Percentiles rank a stretch among this genome's conserved stretches.
Evolutionary conservation across 2,113 vertebrate genomes (phyloP).

Genomic region (Eleginops maclovinus): DNA sequence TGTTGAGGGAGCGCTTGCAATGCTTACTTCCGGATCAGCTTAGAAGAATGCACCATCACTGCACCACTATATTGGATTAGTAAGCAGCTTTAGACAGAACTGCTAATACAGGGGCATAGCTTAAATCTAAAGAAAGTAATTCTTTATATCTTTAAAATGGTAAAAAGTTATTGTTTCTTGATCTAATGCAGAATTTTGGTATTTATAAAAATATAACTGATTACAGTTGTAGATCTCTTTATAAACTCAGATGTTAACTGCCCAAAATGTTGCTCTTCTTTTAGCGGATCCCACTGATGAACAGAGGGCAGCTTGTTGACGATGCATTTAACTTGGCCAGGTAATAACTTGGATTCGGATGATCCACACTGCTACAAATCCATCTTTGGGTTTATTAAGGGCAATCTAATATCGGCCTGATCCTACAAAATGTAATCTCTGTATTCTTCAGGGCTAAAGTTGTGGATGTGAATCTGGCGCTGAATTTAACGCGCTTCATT

Average conservation of each 20-base stretch:
- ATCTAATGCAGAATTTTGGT: neutral
- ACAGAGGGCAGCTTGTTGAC: conserved; percentile 90
- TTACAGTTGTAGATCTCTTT: neutral
- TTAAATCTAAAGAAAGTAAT: neutral
- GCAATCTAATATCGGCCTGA: neutral
- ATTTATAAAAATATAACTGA: no score
- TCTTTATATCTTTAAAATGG: neutral
- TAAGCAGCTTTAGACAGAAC: neutral
- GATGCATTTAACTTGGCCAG: conserved; percentile 92
- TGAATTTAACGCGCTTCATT: conserved; percentile 89
- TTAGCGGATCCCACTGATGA: conserved; percentile 89
- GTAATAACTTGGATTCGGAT: conserved; percentile 51
- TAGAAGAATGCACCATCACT: no score
- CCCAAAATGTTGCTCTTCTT: conserved; percentile 18
- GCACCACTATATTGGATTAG: neutral
- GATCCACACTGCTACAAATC: neutral
- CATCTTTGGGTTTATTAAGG: neutral
- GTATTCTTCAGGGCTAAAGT: conserved; percentile 81
- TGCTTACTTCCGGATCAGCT: no score
- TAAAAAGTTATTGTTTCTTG: neutral
- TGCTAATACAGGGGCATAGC: neutral
- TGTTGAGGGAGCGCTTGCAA: no score
- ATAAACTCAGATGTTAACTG: neutral
- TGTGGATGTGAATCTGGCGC: conserved; percentile 81
- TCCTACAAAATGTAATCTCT: neutral